Evolutionary conservation across 1,140 invertebrate species (phyloP).

Genomic region (Eulimnadia texana): DNA sequence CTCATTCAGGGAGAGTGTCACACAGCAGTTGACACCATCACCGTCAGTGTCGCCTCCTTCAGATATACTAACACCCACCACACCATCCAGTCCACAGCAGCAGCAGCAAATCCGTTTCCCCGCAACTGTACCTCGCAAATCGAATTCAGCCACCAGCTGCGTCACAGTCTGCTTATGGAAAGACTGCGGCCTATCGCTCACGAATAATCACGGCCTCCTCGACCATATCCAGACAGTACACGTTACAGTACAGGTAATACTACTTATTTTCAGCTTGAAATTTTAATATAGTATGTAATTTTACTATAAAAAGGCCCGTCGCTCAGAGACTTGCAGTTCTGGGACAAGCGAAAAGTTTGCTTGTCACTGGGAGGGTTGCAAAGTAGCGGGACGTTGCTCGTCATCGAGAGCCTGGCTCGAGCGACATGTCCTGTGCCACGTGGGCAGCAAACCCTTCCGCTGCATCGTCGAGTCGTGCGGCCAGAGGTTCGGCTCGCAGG

Average conservation of each 20-base stretch:
- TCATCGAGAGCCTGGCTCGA: conserved; percentile 85
- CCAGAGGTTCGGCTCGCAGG: conserved; percentile 76
- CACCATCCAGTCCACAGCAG: no score
- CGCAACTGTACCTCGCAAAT: not conserved
- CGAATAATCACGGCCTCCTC: conserved; percentile 58
- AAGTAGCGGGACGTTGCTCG: conserved; percentile 81
- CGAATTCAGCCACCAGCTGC: not conserved
- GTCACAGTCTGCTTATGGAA: conserved; percentile 54
- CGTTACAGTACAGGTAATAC: not conserved
- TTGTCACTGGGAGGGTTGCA: conserved; percentile 84
- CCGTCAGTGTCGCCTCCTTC: no score
- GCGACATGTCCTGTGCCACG: conserved; percentile 76
- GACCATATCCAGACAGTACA: conserved; percentile 59
- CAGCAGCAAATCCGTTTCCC: not conserved
- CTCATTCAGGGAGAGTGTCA: no score
- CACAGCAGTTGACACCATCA: no score
- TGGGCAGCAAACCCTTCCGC: conserved; percentile 84
- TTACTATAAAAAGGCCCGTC: conserved; percentile 63
- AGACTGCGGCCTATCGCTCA: conserved; percentile 60
- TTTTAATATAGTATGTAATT: conserved; percentile 48
- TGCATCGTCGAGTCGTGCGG: conserved; percentile 90
- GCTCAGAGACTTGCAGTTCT: no score
- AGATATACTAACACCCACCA: no score
- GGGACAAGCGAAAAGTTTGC: conserved; percentile 26
- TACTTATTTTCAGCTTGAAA: conserved; percentile 7